phyloP scores from a whole-genome alignment of 2,113 vertebrate species.

The Tragulus kanchil region DNA sequence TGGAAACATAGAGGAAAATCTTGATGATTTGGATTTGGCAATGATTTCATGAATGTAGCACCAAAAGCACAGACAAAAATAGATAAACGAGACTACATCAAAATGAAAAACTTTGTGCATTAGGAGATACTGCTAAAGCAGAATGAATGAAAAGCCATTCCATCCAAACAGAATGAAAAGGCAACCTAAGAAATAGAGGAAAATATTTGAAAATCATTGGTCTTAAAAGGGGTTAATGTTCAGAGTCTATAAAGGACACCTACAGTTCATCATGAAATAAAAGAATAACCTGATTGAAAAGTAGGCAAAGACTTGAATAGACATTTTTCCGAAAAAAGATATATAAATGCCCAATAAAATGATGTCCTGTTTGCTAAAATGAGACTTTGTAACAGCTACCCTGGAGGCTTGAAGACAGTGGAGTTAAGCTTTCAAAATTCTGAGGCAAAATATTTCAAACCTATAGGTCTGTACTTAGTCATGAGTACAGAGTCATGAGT shows the following conservation, averaged over 20 bases:
- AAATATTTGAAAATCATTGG: not conserved
- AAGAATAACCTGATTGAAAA: not conserved
- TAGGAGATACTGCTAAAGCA: not conserved
- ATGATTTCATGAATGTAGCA: not conserved
- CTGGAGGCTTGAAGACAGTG: not conserved
- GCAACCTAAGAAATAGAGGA: not conserved
- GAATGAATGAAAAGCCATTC: no score
- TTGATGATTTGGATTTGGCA: constrained; percentile 4
- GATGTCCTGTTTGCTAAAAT: not conserved
- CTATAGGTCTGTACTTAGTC: not conserved
- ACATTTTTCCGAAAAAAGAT: not conserved
- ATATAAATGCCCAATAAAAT: not conserved
- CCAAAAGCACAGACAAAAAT: not conserved
- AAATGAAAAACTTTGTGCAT: not conserved
- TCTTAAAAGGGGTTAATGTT: not conserved
- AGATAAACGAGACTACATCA: not conserved
- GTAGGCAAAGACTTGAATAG: not conserved
- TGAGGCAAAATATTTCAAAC: not conserved
- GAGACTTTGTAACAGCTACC: not conserved
- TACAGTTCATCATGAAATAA: not conserved
- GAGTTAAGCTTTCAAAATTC: not conserved
- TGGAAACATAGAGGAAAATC: not conserved
- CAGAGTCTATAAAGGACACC: not conserved
- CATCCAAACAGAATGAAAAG: not conserved
- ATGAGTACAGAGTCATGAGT: no score